Evolutionary conservation across 2,113 vertebrate species (phyloP), one percentile per base, ranked within the genome.

Genomic region (Toxotes chatareus): DNA sequence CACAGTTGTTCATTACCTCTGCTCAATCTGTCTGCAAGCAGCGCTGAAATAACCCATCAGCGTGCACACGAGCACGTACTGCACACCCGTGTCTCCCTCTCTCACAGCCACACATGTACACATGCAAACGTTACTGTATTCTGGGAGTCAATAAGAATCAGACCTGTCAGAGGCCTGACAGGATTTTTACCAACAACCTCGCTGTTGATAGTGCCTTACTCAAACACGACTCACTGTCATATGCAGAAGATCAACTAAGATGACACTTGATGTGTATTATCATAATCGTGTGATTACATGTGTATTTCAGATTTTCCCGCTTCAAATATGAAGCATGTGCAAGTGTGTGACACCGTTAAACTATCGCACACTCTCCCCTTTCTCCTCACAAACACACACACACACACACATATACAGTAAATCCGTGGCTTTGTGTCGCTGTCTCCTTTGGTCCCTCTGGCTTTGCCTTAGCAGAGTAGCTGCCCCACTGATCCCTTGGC

Each of bases 201-300:
- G 7, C 78, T 21, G 74, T 38, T 85, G 73, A 86, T 73, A 27
- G 73, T 31, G 10, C 47, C 27, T 60, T 70, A 38, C 80, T 86
- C 91, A 78, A 73, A 89, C 73, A 72, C 72, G 71, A 79, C 79
- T 84, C 86, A 76, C 83, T 73, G 80, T 88, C 89, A 86, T 63
- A 57, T 2, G 73, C 80, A 47, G 76, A 82, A 77, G 49, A 85
- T 93, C 87, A 90, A 89, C 93, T 91, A 91, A 91, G 91, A 91
- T 89, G 92, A 90, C 91, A 93, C 89, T 86, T 94, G 93, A 93
- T 87, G 90, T 72, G 79, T 79, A 94, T 94, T 94, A 93, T 93
- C 92, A 92, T 94, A 94, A 94, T 93, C 91, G 70, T 79, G 78
- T 32, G 89, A 94, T 93, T 94, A 94, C 93, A 94, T 90, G 89